Percentiles rank a stretch among this genome's conserved stretches.
phyloP scores from a whole-genome alignment of 2,113 vertebrate genomes.

The Tetrao urogallus region DNA sequence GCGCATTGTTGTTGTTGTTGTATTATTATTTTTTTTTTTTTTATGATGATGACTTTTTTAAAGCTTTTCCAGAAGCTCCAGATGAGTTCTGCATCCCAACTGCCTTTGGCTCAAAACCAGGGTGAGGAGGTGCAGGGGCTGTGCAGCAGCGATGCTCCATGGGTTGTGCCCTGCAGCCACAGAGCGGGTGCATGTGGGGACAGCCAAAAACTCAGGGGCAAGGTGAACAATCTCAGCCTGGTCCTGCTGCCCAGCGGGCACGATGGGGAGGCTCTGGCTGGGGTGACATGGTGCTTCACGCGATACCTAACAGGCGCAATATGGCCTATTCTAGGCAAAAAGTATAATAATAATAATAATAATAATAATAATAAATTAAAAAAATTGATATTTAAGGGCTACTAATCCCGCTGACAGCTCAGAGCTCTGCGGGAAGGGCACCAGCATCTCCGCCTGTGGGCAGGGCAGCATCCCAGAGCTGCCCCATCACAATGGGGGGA shows the following conservation, averaged over 20 bases:
- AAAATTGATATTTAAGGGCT: constrained; percentile 38
- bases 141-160: neutral
- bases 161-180: neutral
- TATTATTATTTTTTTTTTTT: neutral
- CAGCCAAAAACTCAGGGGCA: constrained; percentile 30
- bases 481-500: neutral
- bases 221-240: neutral
- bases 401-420: constrained; percentile 56
- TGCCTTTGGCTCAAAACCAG: neutral
- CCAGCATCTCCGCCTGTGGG: constrained; percentile 20
- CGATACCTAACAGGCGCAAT: neutral
- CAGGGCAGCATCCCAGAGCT: neutral
- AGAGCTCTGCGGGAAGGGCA: constrained; percentile 38
- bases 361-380: neutral
- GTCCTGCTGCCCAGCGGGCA: neutral
- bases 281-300: constrained; percentile 61
- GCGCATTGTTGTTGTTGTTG: neutral
- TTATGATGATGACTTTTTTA: neutral
- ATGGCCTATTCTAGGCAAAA: constrained; percentile 15
- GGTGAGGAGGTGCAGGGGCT: neutral
- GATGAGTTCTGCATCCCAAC: neutral
- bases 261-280: neutral
- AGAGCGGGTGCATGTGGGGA: neutral
- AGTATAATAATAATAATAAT: neutral
- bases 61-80: neutral